Conservation (phyloP, 2,797 vertebrate genomes). For the Pachyuromys duprasi region DNA sequence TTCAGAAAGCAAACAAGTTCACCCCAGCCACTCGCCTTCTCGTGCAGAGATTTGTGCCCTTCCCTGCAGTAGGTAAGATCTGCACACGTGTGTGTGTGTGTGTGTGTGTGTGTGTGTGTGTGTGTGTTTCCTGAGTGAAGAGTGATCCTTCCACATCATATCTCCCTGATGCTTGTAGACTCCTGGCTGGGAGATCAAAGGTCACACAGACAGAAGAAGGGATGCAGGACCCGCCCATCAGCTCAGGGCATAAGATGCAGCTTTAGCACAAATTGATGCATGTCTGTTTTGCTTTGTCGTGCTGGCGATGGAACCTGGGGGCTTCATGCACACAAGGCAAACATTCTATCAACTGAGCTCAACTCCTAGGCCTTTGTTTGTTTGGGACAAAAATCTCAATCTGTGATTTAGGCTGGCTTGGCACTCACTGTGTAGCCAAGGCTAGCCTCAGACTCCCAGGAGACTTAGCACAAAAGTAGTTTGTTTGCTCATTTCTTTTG, state of each 20-base stretch:
- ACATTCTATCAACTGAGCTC: not conserved
- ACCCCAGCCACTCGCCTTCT: constrained; percentile 92
- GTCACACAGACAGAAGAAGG: not conserved
- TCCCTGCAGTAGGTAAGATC: constrained; percentile 95
- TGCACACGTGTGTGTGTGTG: too few species aligned
- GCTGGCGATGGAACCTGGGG: not conserved
- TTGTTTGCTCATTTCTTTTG: not conserved
- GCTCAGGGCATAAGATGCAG: not conserved
- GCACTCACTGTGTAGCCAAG: not conserved
- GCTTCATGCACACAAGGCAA: not conserved
- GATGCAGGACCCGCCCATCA: not conserved
- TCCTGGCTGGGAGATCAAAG: not conserved
- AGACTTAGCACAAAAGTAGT: not conserved
- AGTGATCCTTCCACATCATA: not conserved
- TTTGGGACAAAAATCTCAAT: not conserved
- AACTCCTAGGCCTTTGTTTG: not conserved
- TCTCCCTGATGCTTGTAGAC: not conserved
- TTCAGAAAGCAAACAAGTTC: constrained; percentile 93
- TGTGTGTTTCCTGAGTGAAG: not conserved
- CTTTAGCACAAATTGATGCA: not conserved
- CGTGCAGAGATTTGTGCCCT: constrained; percentile 96
- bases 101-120: not conserved
- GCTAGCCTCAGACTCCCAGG: not conserved
- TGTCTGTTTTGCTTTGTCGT: not conserved
- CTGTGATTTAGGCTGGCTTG: not conserved